Base-by-base conservation (phyloP, 2,797 vertebrate species). In the Tiaroga cobitis region DNA sequence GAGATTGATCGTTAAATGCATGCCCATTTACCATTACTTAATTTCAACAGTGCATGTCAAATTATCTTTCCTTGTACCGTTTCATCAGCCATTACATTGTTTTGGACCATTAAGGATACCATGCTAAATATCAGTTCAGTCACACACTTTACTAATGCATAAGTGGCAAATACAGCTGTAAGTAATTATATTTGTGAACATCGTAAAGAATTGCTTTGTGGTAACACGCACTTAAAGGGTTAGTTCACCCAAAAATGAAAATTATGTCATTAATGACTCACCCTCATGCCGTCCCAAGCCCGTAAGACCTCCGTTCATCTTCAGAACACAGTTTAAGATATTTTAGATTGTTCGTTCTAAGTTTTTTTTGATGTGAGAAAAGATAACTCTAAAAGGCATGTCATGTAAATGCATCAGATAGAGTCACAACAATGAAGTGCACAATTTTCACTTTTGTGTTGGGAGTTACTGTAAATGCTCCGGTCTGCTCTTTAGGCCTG, bases 311-410 rank as follows among this genome's bases (percentile, higher is more conserved):
- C 29, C 29, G 29, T 29, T 29, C 29, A 29, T 29, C 29, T 29
- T 29, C 29, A 2, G 29, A 29, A 29, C 29, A 29, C 29, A 29
- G 29, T 29, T 29, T 29, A 29, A 29, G 29, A 29, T 29, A 29
- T 29, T 29, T 29, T 29, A 29, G 29, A 29, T 29, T 29, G n/a
- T n/a, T n/a, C n/a, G n/a, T n/a, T n/a, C n/a, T n/a, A 34, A 46
- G 16, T 49, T n/a, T 43, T 32, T 43, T 74, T 72, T 78, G 67
- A 69, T 13, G 41, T 10, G 54, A 74, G 26, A 41, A 34, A 83
- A 67, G 41, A 39, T 19, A 76, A 63, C 43, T 78, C 63, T 79
- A 10, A 86, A 86, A 59, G 84, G 61, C 70, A 54, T 85, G 29
- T 72, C 21, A 61, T 54, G 24, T 51, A 56, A 41, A 39, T 24